Percentiles rank a stretch among this genome's conserved stretches.
These are phyloP conservation scores for Pogonomyrmex californicus DNA, from an alignment of 1,140 invertebrate species.

Conservation along the genomic window DNA sequence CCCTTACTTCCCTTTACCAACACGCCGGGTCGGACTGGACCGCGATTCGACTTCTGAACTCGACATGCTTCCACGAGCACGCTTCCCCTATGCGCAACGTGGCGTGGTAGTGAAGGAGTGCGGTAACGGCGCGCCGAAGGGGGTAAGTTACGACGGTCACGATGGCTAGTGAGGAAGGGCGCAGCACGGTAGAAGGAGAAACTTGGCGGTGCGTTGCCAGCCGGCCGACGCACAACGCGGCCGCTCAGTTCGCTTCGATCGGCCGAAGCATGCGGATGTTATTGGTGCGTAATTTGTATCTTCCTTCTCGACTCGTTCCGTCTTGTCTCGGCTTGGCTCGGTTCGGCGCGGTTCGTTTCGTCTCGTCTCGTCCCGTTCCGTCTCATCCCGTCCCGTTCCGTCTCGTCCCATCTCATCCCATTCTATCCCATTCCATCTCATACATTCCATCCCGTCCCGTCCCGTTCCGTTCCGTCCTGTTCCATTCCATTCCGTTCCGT, in stretches of 20 bases:
- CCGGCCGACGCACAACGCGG: constrained; percentile 4
- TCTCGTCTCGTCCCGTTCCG: neutral
- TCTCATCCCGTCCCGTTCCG: neutral
- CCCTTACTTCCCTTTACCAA: neutral
- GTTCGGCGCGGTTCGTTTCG: neutral
- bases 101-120: constrained; percentile 16
- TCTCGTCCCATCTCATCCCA: neutral
- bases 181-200: neutral
- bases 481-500: too few relatives aligned
- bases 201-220: constrained; percentile 32
- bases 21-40: neutral
- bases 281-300: neutral
- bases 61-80: neutral
- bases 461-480: neutral
- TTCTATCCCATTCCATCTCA: neutral
- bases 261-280: constrained; percentile 70
- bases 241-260: constrained; percentile 82
- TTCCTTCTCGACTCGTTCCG: neutral
- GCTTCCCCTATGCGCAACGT: neutral
- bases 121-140: neutral
- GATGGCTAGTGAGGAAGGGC: neutral
- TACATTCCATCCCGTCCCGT: neutral
- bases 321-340: neutral
- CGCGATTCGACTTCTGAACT: constrained; percentile 7
- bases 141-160: constrained; percentile 11